Base-by-base conservation (phyloP, 2,888 invertebrate genomes). In the Ramazzottius varieornatus region DNA sequence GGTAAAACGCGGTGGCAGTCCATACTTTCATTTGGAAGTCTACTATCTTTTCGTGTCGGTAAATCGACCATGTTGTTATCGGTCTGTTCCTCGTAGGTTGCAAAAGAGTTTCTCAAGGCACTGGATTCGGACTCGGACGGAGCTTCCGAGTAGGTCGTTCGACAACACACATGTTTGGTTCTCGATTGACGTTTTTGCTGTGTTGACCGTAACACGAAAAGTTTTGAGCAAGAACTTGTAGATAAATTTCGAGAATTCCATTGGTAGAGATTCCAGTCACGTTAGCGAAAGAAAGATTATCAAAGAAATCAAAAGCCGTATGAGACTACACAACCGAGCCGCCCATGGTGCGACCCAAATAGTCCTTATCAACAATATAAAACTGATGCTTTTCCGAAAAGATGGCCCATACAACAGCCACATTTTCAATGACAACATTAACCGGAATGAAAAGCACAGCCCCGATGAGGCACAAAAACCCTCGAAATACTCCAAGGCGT, bases 351-450 rank as follows among this genome's bases (percentile, higher is more conserved):
- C 40, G 40, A 24, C 54, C 54, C 54, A 54, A 29, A 29, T n/a
- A 54, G 24, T 90, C 89, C 77, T 94, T 94, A 77, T 91, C 88
- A 65, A 94, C 93, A 72, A 94, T 86, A 77, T 93, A 94, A 80
- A 94, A 94, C 77, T 89, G 88, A 79, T 92, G 88, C 78, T 94
- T 94, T 73, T 90, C 87, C 24, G 91, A 90, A 70, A 91, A 82
- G 46, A 92, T 80, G 46, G 93, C 93, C 88, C 92, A 90, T 69
- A 93, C 82, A 40, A 93, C 91, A 66, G 92, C 92, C 69, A 89
- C 82, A 78, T 92, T 93, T 78, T 94, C 93, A 71, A 93, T 90
- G 66, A 90, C 80, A 71, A 93, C 82, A 79, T 93, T 93, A 71
- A 93, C 84, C 29, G 93, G 92, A 76, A 93, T 89, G 66, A 89